Base-by-base conservation (phyloP, 2,797 vertebrate species). In the Amblyraja radiata region DNA sequence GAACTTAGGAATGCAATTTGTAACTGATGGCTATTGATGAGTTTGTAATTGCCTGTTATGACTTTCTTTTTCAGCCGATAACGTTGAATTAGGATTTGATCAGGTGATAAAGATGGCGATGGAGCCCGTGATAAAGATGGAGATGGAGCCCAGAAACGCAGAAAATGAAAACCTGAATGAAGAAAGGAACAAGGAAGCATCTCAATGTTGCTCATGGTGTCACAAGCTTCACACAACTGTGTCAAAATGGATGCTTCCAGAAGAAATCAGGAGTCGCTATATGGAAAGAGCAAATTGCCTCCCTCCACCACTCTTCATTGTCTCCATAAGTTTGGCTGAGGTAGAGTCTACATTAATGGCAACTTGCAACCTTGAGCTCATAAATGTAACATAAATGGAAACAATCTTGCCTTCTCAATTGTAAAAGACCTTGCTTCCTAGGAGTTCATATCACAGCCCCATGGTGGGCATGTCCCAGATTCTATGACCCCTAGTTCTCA, bases 301-400 rank as follows among this genome's bases (percentile, higher is more conserved):
- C 76, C 98, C 98, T 0, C 98, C 98, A 0, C 98, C 98, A 0
- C 94, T 99, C 94, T 99, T 98, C 96, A 98, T 99, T 95, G 97
- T 98, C 94, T 95, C 96, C 93, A 93, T 99, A 96, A 99, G 98
- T 93, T 95, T 98, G 25, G 97, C 93, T 1, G 97, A 98, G 97
- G 98, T 98, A 95, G 90, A 23, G 21, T 16, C 28, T 25, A 32
- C 39, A 79, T 25, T 73, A 73, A 63, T 46, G 54, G n/a, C 23
- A 14, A 36, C 6, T 21, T 93, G 63, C 21, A 79, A 79, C 21
- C 7, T 36, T 36, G 36, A 25, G 36, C 71, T 21, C 65, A 73
- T 6, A 74, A n/a, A 71, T 92, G 6, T 25, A 74, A 92, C 23
- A 71, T 65, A 39, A 36, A 32, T 84, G 61, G 25, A 25, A 23